Evolutionary conservation across 2,113 vertebrate genomes (phyloP).

Genomic region (Antechinus flavipes): DNA sequence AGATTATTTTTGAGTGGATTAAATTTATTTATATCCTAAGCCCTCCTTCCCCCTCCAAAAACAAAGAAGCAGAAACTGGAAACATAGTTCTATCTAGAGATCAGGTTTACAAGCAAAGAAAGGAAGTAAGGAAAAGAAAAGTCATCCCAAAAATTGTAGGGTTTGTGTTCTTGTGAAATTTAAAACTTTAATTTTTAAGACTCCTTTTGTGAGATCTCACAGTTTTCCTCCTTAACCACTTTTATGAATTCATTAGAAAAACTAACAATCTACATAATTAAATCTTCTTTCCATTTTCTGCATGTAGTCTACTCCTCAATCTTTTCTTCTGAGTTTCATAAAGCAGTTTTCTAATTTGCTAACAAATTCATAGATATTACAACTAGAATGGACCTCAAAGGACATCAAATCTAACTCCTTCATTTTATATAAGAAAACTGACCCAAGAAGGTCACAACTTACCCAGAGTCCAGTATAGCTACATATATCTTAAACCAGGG

Average conservation of each 20-base stretch:
- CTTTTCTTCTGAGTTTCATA: not conserved
- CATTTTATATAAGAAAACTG: not conserved
- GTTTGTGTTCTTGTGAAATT: not conserved
- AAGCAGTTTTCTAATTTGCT: not conserved
- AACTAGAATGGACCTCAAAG: not conserved
- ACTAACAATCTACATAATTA: not conserved
- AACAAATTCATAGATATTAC: not conserved
- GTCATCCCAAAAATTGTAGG: not conserved
- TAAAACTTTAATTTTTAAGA: not conserved
- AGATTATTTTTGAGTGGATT: conserved; percentile 10
- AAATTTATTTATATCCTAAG: not conserved
- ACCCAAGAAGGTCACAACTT: not conserved
- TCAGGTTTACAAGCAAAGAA: not conserved
- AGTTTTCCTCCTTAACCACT: not conserved
- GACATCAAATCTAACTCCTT: not conserved
- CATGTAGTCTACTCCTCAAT: not conserved
- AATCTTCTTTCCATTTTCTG: not conserved
- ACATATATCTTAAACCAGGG: not conserved
- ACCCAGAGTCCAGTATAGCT: not conserved
- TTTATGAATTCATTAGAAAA: not conserved
- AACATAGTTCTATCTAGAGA: not conserved
- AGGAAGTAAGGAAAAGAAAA: not conserved
- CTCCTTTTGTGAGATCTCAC: not conserved
- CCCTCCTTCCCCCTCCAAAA: not conserved
- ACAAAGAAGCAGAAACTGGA: conserved; percentile 34